Evolutionary conservation across 92 coral and sea anemone genomes (phyloP).

Genomic region (Porites rus): DNA sequence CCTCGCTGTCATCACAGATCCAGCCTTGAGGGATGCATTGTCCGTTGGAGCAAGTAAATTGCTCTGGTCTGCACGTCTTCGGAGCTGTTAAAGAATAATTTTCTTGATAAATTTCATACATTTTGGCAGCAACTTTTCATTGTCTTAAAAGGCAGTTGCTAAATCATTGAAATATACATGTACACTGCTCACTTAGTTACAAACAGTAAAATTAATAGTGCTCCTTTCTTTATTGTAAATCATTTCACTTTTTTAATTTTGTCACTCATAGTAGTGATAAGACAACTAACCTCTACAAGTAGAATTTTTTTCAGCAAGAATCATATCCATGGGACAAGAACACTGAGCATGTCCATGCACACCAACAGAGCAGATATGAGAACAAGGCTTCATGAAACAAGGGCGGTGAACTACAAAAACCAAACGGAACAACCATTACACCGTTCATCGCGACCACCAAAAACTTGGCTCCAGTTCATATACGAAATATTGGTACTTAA

Average conservation of each 20-base stretch:
- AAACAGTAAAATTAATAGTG: no score
- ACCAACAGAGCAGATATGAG: conserved; percentile 81
- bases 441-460: not conserved
- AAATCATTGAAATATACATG: no score
- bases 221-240: no score
- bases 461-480: no score
- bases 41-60: conserved; percentile 57
- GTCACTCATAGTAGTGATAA: no score
- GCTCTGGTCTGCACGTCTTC: conserved; percentile 39
- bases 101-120: no score
- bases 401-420: conserved; percentile 70
- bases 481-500: no score
- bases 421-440: not conserved
- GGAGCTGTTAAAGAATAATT: conserved; percentile 45
- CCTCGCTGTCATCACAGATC: conserved; percentile 60
- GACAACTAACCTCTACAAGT: conserved; percentile 78
- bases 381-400: conserved; percentile 73
- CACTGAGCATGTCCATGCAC: conserved; percentile 61
- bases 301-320: conserved; percentile 59
- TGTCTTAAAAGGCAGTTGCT: no score
- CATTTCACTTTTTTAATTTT: no score
- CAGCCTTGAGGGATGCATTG: conserved; percentile 45
- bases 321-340: conserved; percentile 81
- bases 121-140: no score
- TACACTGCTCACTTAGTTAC: no score